Evolutionary conservation across 2,797 vertebrate genomes (phyloP), one percentile per base, ranked within the genome.

Genomic region (Rhabdophis nuchalis): DNA sequence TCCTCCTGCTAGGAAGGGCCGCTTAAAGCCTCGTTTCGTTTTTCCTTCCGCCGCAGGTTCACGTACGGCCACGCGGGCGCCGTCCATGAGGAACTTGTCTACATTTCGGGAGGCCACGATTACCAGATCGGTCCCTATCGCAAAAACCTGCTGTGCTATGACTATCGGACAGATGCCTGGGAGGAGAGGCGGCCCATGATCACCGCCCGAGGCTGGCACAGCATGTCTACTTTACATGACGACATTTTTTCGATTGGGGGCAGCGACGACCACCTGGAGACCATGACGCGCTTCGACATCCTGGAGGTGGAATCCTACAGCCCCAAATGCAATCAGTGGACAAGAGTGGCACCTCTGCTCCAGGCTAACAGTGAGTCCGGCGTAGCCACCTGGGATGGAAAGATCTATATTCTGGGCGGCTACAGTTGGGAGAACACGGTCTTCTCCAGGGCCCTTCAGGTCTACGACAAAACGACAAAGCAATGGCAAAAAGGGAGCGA

Each of bases 31-130:
- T 6, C 0, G 0, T 56, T 68, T 92, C n/a, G 91, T 52, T 85
- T 93, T 58, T 92, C 85, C 94, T 36, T 41, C 92, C 9, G 64
- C 77, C 92, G 86, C 87, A 99, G 99, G 96, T 98, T 98, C 77
- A 99, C 99, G 0, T 99, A 99, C 0, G 99, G 99, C 91, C 99
- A 99, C 0, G 99, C 99, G 0, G 99, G 99, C 12, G 98, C 99
- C 0, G 98, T 98, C 86, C 98, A 98, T 96, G 97, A 97, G n/a
- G 98, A 98, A 1, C 97, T 98, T 0, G 98, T 99, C 93, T 99
- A 99, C 97, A 98, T 99, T 95, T 99, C 99, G 0, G 99, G 99
- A 0, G 99, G 99, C 89, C 99, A 99, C 0, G 98, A 99, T 94
- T 98, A 98, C 94, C 99, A 99, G 96, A 99, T 99, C 0, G 99